Evolutionary conservation across 2,113 vertebrate species (phyloP), one percentile per base, ranked within the genome.

Genomic region (Jacana jacana): DNA sequence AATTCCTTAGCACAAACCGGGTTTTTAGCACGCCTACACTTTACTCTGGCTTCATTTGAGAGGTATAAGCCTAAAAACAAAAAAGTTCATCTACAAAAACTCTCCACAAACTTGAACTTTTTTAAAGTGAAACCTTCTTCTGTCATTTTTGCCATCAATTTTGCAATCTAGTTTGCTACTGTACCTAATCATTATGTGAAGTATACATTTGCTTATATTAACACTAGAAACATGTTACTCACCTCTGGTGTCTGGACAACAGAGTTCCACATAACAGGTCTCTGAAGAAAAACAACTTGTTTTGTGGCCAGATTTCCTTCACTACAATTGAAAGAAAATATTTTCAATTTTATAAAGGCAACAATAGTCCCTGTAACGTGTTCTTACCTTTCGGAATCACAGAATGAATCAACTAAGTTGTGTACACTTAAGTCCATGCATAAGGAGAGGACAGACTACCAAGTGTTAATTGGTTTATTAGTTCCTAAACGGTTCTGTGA

Each of bases 231-330:
- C 6, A 16, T 3, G 4, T 84, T 94, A 97, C 98, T 98, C 89
- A 98, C 98, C 95, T 98, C 98, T 73, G 97, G 97, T 46, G 94
- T 97, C 40, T 97, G 98, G 58, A 84, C 55, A 72, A 92, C 86
- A 80, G 93, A 95, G 58, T 86, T 97, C 97, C 97, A 98, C 91
- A 97, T 94, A 61, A 95, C 97, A 8, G 99, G 99, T 92, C 99
- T 98, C 98, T 99, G 99, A 75, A 99, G 98, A 78, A 99, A 99
- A 94, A 99, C 98, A 1, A 99, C 98, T 96, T 99, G 99, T 92
- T 99, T 99, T 18, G 99, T 99, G 86, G 99, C 99, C 93, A 99
- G 95, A 96, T 99, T 99, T 83, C 99, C 99, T 66, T 99, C 99
- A 93, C 99, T 99, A 97, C 39, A 97, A 97, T 63, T 7, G 23